Evolutionary conservation across 2,888 invertebrate genomes (phyloP).

Genomic region (Tachina lurida): DNA sequence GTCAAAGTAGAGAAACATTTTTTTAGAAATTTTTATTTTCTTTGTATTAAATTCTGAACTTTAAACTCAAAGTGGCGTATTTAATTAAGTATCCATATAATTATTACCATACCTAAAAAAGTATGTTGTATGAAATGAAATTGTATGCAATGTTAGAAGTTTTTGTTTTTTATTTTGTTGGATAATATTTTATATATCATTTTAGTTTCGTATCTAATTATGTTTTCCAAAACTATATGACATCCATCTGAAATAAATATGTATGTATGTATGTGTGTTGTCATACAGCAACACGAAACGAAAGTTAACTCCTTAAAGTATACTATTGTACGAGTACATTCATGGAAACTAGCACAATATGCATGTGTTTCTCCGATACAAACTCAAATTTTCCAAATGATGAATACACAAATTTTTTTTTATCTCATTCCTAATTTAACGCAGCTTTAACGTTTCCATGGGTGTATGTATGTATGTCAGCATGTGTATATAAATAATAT

Average conservation of each 20-base stretch:
- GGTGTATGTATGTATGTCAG: neutral
- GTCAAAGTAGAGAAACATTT: too few relatives aligned
- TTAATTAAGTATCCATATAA: neutral
- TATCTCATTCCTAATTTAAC: conserved; percentile 33
- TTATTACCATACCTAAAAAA: conserved; percentile 19
- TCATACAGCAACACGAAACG: neutral
- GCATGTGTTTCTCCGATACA: conserved; percentile 11
- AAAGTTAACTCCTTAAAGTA: conserved; percentile 46
- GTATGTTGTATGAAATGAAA: conserved; percentile 31
- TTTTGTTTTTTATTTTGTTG: neutral
- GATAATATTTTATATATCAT: conserved; percentile 17
- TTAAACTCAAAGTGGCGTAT: neutral
- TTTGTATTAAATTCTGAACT: neutral
- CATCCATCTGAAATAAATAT: conserved; percentile 7
- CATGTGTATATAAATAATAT: too few relatives aligned
- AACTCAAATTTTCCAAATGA: conserved; percentile 20
- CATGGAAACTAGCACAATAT: conserved; percentile 38
- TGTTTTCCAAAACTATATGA: conserved; percentile 34
- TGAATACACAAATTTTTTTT: conserved; percentile 6
- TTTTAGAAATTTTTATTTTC: neutral
- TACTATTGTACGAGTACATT: conserved; percentile 16
- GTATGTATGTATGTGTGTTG: neutral
- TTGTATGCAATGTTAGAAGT: conserved; percentile 25
- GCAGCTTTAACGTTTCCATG: conserved; percentile 8
- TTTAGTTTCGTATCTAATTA: conserved; percentile 48